Percentiles rank a stretch among this genome's conserved stretches.
phyloP scores from a whole-genome alignment of 2,797 vertebrate genomes.

The Buceros bicornis region DNA sequence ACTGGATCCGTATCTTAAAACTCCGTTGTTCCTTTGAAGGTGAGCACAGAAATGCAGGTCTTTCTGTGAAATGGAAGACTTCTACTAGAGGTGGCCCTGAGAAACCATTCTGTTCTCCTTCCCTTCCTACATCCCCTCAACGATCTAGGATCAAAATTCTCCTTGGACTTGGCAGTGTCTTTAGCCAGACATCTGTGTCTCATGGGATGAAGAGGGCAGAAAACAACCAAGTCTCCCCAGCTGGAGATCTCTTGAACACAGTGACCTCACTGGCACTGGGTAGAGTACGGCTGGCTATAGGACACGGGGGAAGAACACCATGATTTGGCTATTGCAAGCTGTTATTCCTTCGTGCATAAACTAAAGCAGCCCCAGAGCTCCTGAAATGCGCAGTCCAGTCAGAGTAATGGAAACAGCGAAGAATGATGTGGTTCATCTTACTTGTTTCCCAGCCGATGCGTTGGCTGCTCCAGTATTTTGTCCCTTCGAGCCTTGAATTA shows the following conservation, averaged over 20 bases:
- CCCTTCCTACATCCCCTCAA: not conserved
- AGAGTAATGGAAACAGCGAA: conserved; percentile 23
- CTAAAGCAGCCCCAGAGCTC: not conserved
- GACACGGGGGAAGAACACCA: not conserved
- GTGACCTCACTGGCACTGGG: not conserved
- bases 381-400: not conserved
- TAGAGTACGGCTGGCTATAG: not conserved
- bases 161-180: not conserved
- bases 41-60: not conserved
- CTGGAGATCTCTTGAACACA: not conserved
- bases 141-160: not conserved
- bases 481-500: not conserved
- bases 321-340: not conserved
- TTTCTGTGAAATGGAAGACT: not conserved
- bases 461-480: not conserved
- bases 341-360: not conserved
- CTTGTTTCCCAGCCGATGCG: not conserved
- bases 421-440: not conserved
- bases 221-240: not conserved
- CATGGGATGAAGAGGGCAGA: not conserved
- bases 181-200: fast-evolving
- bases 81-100: not conserved
- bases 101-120: not conserved
- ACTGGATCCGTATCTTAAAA: fast-evolving
- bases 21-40: not conserved